These are phyloP conservation scores for Drosophila triauraria DNA, from an alignment of 1,140 invertebrate species.

Conservation along the genomic window DNA sequence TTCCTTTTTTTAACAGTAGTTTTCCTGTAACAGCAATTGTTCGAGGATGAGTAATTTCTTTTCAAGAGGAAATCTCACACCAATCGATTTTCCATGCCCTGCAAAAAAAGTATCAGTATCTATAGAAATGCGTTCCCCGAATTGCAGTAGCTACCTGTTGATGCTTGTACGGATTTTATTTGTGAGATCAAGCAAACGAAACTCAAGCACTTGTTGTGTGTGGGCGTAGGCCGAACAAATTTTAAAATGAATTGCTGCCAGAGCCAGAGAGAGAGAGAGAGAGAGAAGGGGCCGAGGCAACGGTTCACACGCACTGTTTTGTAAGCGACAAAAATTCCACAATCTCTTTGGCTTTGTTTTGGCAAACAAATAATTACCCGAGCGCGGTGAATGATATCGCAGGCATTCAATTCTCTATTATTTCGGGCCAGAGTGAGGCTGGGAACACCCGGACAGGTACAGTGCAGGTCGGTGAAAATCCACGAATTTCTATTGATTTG, in stretches of 20 bases:
- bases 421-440: neutral
- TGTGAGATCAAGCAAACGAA: conserved; percentile 1
- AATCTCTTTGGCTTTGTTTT: conserved; percentile 45
- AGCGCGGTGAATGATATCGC: conserved; percentile 39
- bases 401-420: conserved; percentile 38
- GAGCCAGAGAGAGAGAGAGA: neutral
- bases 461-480: conserved; percentile 25
- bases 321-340: conserved; percentile 54
- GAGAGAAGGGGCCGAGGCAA: neutral
- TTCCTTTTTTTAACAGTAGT: neutral
- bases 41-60: conserved; percentile 16
- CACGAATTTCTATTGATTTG: conserved; percentile 48
- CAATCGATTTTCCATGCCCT: conserved; percentile 25
- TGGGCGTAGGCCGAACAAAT: conserved; percentile 64
- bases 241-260: conserved; percentile 52
- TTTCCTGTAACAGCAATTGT: neutral
- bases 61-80: neutral
- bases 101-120: conserved; percentile 20
- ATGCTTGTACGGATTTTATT: conserved; percentile 3
- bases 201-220: conserved; percentile 68
- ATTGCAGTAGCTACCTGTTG: conserved; percentile 51
- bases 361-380: conserved; percentile 50
- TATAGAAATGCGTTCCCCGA: conserved; percentile 37
- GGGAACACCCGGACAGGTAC: conserved; percentile 46
- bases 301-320: conserved; percentile 62